Evolutionary conservation across 2,888 invertebrate species (phyloP), one percentile per base, ranked within the genome.

Genomic region (Eucera pruinosa): DNA sequence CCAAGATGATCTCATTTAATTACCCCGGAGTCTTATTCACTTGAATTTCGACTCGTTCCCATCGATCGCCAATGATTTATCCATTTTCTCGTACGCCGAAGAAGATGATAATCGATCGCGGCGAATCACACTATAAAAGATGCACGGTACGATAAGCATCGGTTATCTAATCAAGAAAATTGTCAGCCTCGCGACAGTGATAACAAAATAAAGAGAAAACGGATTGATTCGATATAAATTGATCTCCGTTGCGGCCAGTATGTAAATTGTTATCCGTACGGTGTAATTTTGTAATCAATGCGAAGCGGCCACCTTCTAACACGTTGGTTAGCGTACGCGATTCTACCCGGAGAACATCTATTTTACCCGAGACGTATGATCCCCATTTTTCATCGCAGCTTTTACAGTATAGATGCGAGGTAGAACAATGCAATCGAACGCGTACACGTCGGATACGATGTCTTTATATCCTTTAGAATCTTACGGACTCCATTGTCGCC

Each of bases 1-100:
- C 70, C 61, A 52, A 62, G 73, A 83, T 80, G 80, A 86, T 89
- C 81, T 79, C 75, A 78, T 85, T 87, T 87, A 86, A 87, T 89
- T 86, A 84, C 61, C 73, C 6, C n/a, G n/a, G n/a, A n/a, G n/a
- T n/a, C n/a, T 62, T 60, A 36, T 54, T 48, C 68, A 9, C 36
- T 41, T 6, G 69, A 48, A 48, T 55, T 41, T 18, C 57, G n/a
- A n/a, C n/a, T n/a, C n/a, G n/a, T 25, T 13, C 69, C 9, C 25
- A n/a, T 41, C 36, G 3, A 3, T 5, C 36, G 9, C 6, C 30
- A 9, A 43, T 62, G 23, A 66, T 70, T 78, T 62, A 78, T 57
- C 27, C 30, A 15, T 47, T 47, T 66, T 69, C 23, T n/a, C 36
- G 36, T 47, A 23, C 48, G 52, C 33, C 27, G 33, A 25, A 39